Evolutionary conservation across 2,113 vertebrate species (phyloP), one percentile per base, ranked within the genome.

Genomic region (Paralichthys olivaceus): DNA sequence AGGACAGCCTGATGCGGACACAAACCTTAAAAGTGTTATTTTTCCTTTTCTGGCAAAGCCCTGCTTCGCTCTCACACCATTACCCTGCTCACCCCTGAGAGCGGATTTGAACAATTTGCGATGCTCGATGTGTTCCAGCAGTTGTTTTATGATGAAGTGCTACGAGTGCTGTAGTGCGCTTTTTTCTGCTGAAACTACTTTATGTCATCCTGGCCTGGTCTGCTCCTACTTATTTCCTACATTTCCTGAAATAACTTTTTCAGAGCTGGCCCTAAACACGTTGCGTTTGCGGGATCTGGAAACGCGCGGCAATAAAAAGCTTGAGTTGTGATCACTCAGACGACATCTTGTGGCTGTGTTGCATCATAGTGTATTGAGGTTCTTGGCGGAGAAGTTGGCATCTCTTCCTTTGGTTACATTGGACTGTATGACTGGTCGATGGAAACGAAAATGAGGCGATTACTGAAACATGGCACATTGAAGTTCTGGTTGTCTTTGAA

Each of bases 191-290:
- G 51, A 25, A 17, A 62, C 71, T 23, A 28, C 61, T 56, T 72
- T 53, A 32, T 51, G 43, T 68, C 7, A 26, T 43, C 43, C 7
- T 43, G 63, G 49, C 66, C 29, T 32, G 67, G 49, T 59, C 29
- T 45, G 60, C 57, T 71, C 58, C 54, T 40, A 23, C 57, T 26
- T 45, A 61, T 26, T 74, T 70, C 68, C 43, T 34, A 43, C 23
- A 58, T 69, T 72, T 79, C 74, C 51, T 65, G 37, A 69, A 81
- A 87, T 77, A 69, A 55, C 75, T 58, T 54, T 11, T n/a, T 25
- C 12, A 43, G 29, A 70, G 45, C 6, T 20, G 2, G 11, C 26
- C 28, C 37, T 17, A 14, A 79, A 72, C 40, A 51, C 23, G 51
- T 25, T 45, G 51, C 65, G 45, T 32, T 60, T 55, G 70, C 29